Conservation (phyloP, 30 jellyfish, hydroid and myxozoan species). For the Haliclystus octoradiatus region DNA sequence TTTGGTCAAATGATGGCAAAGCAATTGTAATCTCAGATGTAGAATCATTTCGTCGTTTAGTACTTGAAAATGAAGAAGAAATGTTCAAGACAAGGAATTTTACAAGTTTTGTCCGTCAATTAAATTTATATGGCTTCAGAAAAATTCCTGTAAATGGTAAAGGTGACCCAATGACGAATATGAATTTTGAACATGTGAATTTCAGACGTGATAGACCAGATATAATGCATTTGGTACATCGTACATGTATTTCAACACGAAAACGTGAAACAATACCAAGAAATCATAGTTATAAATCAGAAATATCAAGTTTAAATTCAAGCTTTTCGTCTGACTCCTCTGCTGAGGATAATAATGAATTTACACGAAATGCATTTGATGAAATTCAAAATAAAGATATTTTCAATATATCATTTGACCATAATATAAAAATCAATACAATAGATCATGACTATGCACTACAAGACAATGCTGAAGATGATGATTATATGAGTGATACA, state of each 20-base stretch:
- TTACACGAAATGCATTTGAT: not conserved
- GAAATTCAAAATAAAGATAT: not conserved
- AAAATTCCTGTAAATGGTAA: constrained; percentile 57
- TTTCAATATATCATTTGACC: not conserved
- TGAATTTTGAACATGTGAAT: constrained; percentile 95
- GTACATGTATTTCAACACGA: constrained; percentile 67
- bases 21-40: constrained; percentile 74
- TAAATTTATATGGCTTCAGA: constrained; percentile 90
- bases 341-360: not conserved
- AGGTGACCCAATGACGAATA: constrained; percentile 84
- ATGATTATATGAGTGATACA: constrained; percentile 22
- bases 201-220: constrained; percentile 97
- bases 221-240: constrained; percentile 78
- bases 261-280: constrained; percentile 12
- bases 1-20: constrained; percentile 94
- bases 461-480: constrained; percentile 15
- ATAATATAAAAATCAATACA: not conserved
- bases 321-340: not conserved
- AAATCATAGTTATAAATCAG: constrained; percentile 24
- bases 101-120: constrained; percentile 94
- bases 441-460: constrained; percentile 90
- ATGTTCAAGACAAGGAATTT: constrained; percentile 96
- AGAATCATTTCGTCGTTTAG: constrained; percentile 66
- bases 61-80: constrained; percentile 91
- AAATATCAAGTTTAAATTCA: constrained; percentile 8